phyloP scores from a whole-genome alignment of 2,113 vertebrate species.

The Cyphomyrus plagiostoma region DNA sequence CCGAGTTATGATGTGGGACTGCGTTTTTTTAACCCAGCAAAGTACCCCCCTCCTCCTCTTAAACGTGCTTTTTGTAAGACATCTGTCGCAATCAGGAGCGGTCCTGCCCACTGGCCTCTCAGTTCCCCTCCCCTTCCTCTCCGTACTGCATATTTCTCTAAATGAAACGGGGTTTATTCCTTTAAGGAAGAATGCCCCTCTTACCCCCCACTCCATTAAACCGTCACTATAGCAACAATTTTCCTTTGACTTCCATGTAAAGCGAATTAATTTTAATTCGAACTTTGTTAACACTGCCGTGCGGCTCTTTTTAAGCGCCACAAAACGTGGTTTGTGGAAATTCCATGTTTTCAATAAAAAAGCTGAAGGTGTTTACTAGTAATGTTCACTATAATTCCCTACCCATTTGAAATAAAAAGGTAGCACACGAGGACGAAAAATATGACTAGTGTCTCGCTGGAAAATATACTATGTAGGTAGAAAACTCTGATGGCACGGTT shows the following conservation, averaged over 20 bases:
- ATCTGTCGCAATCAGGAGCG: slow-evolving; percentile 60
- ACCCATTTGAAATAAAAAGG: neutral
- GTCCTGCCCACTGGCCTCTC: slow-evolving; percentile 39
- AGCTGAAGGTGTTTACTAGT: neutral
- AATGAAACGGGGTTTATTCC: slow-evolving; percentile 29
- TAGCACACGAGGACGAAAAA: neutral
- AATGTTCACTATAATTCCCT: neutral
- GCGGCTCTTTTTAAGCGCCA: neutral
- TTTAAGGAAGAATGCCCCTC: slow-evolving; percentile 23
- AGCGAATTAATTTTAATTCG: slow-evolving; percentile 14
- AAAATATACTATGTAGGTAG: neutral
- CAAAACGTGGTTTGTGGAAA: neutral
- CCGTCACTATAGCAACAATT: slow-evolving; percentile 20
- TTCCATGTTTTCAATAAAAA: neutral
- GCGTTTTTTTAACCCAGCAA: slow-evolving; percentile 42
- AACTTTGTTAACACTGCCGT: neutral
- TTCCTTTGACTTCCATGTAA: neutral
- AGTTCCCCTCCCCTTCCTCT: slow-evolving; percentile 35
- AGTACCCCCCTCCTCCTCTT: slow-evolving; percentile 35
- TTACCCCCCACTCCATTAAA: slow-evolving; percentile 20
- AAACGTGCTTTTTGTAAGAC: slow-evolving; percentile 51
- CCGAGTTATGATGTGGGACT: slow-evolving; percentile 49
- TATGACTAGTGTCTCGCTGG: neutral
- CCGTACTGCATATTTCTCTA: slow-evolving; percentile 40
- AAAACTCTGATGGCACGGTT: neutral